phyloP scores from a whole-genome alignment of 1,140 invertebrate genomes.

The Sinella curviseta region DNA sequence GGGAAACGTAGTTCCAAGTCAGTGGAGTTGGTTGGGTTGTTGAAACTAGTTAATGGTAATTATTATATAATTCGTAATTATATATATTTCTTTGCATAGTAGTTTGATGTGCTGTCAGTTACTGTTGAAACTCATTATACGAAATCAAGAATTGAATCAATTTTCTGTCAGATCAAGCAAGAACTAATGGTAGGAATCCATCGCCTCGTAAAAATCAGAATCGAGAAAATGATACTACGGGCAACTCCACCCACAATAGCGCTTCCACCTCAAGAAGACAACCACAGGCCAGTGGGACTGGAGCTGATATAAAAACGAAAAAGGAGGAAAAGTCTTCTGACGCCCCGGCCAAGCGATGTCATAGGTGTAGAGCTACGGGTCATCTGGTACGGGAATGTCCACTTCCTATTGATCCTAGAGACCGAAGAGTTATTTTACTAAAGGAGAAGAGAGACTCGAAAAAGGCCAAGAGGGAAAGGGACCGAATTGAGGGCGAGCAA shows the following conservation, averaged over 20 bases:
- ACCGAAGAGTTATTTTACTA: background rate
- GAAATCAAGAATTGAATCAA: too few species aligned
- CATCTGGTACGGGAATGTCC: background rate
- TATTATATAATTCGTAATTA: background rate
- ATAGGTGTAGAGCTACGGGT: background rate
- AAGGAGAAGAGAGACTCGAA: too few species aligned
- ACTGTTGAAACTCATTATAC: too few species aligned
- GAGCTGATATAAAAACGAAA: background rate
- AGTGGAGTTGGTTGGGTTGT: background rate
- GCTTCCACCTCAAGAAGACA: background rate
- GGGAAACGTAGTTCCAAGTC: background rate
- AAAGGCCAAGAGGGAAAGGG: background rate
- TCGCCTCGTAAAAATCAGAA: too few species aligned
- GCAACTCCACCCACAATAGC: background rate
- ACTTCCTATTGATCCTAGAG: background rate
- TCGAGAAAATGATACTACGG: background rate
- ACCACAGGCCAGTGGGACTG: background rate
- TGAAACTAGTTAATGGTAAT: background rate
- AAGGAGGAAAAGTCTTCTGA: too few species aligned
- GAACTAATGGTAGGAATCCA: too few species aligned
- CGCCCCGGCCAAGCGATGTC: background rate
- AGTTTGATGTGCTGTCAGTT: too few species aligned
- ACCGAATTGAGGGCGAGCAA: background rate
- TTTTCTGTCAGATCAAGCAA: background rate
- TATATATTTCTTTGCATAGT: too few species aligned